Evolutionary conservation across 1,140 invertebrate genomes (phyloP).

Genomic region (Zaprionus inermis): DNA sequence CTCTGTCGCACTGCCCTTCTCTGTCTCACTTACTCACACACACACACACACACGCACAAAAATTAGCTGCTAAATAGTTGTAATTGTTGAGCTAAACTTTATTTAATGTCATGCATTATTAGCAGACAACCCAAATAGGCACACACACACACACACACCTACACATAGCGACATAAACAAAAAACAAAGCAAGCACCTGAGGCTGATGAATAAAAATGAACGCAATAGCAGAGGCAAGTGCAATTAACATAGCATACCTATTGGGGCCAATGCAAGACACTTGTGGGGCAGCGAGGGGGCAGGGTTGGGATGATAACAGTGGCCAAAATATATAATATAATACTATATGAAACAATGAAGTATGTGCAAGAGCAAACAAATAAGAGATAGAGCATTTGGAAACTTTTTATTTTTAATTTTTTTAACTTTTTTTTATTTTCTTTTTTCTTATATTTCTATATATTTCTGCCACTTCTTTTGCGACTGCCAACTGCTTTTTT

Average conservation of each 20-base stretch:
- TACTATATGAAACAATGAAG: too few species aligned
- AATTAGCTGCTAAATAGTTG: slow-evolving; percentile 78
- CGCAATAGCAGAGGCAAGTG: not conserved
- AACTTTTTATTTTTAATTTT: too few species aligned
- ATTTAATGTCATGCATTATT: slow-evolving; percentile 79
- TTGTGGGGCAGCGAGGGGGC: too few species aligned
- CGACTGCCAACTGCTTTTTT: too few species aligned
- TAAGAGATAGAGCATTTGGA: too few species aligned
- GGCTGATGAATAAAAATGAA: slow-evolving; percentile 6
- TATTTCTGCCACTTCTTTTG: too few species aligned
- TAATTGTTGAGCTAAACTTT: slow-evolving; percentile 80
- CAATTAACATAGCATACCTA: slow-evolving; percentile 18
- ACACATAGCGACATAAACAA: not conserved
- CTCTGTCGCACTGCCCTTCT: not conserved
- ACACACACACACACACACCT: slow-evolving; percentile 22
- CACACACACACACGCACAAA: slow-evolving; percentile 9
- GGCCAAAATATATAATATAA: too few species aligned
- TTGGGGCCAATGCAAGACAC: not conserved
- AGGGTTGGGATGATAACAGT: too few species aligned
- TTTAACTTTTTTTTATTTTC: too few species aligned
- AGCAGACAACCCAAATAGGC: slow-evolving; percentile 44
- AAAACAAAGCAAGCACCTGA: slow-evolving; percentile 31
- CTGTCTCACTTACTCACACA: not conserved
- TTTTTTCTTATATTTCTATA: too few species aligned
- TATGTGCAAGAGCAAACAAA: too few species aligned